Evolutionary conservation across 2,888 invertebrate species (phyloP), one percentile per base, ranked within the genome.

Genomic region (Quadroppia sp.): DNA sequence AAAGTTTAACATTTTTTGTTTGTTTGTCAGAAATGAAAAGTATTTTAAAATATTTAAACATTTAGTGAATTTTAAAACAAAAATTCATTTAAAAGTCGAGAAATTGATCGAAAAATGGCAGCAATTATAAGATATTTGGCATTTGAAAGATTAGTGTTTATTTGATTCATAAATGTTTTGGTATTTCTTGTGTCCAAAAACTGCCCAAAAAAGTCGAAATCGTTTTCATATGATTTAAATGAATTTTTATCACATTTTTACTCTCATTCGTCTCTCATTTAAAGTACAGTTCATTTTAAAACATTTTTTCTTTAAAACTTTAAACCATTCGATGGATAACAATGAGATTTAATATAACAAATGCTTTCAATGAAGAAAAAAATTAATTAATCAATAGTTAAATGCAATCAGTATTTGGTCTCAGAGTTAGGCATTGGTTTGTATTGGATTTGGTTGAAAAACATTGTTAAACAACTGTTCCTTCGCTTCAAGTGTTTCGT

Each of bases 241-340:
- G 20, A 20, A 48, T 20, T 48, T 48, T 20, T 48, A 48, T 48
- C 48, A 48, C 48, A 48, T 20, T 48, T 48, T 48, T 20, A 20
- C 20, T 48, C 48, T 9, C n/a, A 48, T 48, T n/a, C 20, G 48
- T 48, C 6, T 45, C 48, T 48, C 48, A n/a, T 48, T 48, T 48
- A 48, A 45, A 48, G 48, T 48, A 48, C 48, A 48, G 20, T n/a
- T 48, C 20, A 59, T 61, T 69, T 64, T 72, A 36, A 40, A 61
- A 42, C 28, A 28, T 42, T n/a, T 72, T 20, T 61, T 23, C 30
- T 17, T 36, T 30, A 59, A 36, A 40, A 20, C 32, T 17, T 64
- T 36, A 7, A 64, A 28, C 64, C 64, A n/a, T 25, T 32, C 28
- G 61, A 61, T 25, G n/a, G 61, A 59, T 23, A 59, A 59, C 30